Percentiles rank a stretch among this genome's conserved stretches.
These are phyloP conservation scores for Agapornis roseicollis DNA, from an alignment of 2,113 vertebrate genomes.

Conservation along the genomic window DNA sequence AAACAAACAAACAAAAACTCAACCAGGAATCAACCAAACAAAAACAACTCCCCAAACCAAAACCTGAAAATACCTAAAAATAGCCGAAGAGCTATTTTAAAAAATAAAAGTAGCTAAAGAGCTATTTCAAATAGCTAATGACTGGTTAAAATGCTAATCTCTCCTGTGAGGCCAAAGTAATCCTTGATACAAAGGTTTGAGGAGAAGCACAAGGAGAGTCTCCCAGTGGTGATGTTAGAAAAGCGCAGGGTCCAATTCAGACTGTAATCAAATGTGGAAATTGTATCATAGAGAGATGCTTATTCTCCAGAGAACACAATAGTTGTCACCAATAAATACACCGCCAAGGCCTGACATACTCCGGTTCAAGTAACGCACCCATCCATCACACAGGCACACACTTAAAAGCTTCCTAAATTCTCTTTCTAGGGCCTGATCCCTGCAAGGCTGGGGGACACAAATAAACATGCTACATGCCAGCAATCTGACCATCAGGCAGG, in stretches of 20 bases:
- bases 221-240: neutral
- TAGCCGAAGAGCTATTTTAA: neutral
- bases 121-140: neutral
- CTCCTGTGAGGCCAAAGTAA: neutral
- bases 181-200: neutral
- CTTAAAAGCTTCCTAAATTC: neutral
- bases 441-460: neutral
- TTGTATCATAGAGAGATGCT: neutral
- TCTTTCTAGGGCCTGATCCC: neutral
- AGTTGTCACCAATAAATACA: neutral
- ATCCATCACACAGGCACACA: neutral
- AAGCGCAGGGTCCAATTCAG: neutral
- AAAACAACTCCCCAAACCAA: neutral
- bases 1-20: neutral
- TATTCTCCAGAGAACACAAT: conserved; percentile 5
- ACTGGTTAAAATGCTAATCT: neutral
- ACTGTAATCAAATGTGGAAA: neutral
- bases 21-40: neutral
- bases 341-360: conserved; percentile 17
- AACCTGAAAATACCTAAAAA: neutral
- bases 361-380: neutral
- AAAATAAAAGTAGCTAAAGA: neutral
- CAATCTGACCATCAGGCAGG: conserved; percentile 38
- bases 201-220: neutral
- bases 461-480: neutral